Conservation (phyloP, 2,797 vertebrate species). For the Columba guinea region DNA sequence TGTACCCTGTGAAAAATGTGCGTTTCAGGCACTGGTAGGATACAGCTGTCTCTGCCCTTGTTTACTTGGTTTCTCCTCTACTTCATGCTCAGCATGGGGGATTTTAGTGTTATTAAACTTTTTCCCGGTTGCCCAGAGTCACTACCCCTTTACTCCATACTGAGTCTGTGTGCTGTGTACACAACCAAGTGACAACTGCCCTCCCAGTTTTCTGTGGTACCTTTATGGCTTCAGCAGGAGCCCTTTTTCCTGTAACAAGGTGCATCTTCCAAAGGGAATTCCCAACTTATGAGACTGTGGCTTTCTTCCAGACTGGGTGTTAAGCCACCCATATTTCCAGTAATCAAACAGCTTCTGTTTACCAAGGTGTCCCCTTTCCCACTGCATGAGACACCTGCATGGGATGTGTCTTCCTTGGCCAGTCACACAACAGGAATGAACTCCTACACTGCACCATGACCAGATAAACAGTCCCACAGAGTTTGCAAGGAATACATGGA, state of each 20-base stretch:
- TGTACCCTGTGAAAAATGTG: not conserved
- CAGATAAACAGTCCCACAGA: not conserved
- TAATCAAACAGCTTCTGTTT: not conserved
- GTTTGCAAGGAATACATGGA: not conserved
- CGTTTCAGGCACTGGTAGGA: not conserved
- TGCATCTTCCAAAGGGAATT: not conserved
- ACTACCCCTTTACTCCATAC: not conserved
- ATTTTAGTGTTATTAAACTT: conserved; percentile 1
- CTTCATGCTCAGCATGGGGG: not conserved
- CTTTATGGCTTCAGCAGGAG: not conserved
- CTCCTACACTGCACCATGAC: fast-evolving
- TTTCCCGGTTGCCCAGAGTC: not conserved
- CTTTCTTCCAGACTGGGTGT: not conserved
- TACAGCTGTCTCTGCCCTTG: conserved; percentile 34
- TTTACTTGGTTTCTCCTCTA: conserved; percentile 30
- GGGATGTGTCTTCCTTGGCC: not conserved
- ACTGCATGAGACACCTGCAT: not conserved
- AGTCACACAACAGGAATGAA: not conserved
- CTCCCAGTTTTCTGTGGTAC: not conserved
- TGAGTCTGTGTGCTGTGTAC: not conserved
- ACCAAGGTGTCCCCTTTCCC: not conserved
- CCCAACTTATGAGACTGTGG: not conserved
- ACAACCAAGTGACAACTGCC: fast-evolving
- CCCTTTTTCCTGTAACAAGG: not conserved
- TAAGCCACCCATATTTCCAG: not conserved